Percentiles rank a stretch among this genome's conserved stretches.
Conservation (phyloP, 2,888 invertebrate species). For the Napeogenes sylphis region DNA sequence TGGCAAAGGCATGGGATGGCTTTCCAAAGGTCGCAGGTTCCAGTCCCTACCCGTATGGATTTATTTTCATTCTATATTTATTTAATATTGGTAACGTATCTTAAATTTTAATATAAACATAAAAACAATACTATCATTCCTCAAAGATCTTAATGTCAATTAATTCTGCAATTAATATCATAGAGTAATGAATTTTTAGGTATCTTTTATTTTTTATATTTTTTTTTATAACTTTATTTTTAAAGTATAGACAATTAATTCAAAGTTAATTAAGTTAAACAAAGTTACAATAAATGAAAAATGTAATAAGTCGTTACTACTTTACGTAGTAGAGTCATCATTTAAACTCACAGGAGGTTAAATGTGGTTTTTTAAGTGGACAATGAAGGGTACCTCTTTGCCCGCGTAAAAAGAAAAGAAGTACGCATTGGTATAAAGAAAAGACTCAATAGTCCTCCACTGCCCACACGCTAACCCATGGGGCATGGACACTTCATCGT, state of each 20-base stretch:
- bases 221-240: too few relatives aligned
- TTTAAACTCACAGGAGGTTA: constrained; percentile 32
- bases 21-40: too few relatives aligned
- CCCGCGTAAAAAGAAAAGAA: constrained; percentile 56
- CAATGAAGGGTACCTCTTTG: constrained; percentile 45
- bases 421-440: constrained; percentile 17
- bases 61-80: too few relatives aligned
- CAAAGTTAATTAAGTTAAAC: constrained; percentile 24
- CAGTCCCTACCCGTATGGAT: too few relatives aligned
- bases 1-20: too few relatives aligned
- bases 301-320: constrained; percentile 52
- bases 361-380: constrained; percentile 65
- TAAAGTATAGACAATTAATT: neutral
- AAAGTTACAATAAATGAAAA: constrained; percentile 24
- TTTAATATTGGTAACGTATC: too few relatives aligned
- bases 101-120: too few relatives aligned
- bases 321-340: constrained; percentile 12
- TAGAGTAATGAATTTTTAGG: too few relatives aligned
- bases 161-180: too few relatives aligned
- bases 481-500: constrained; percentile 65
- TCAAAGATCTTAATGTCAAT: too few relatives aligned
- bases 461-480: constrained; percentile 72
- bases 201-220: too few relatives aligned
- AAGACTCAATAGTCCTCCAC: constrained; percentile 68
- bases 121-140: too few relatives aligned